Base-by-base conservation (phyloP, 1,140 invertebrate genomes). In the Platyura marginata region DNA sequence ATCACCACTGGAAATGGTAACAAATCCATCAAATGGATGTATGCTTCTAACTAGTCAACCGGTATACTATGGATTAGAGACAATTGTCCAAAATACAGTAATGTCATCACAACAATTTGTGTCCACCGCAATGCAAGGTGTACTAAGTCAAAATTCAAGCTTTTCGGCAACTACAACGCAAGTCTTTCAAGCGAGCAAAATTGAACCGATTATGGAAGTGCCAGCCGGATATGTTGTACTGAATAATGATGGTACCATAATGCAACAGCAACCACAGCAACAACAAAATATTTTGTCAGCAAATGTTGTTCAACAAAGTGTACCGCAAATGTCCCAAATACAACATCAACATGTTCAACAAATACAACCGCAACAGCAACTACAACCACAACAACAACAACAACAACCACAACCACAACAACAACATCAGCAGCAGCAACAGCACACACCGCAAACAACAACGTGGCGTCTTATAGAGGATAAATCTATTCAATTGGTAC, bases 51-150 rank as follows among this genome's bases (percentile, higher is more conserved):
- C 68, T 20, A 76, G 71, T 19, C 79, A 81, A 46, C 81, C 80
- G 2, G 75, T 84, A 54, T 83, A 81, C 52, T 82, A 83, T 46
- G 79, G 79, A 1, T 65, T 85, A 46, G 81, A 85, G 61, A 85
- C 81, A 0, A 82, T 85, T 43, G 81, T 85, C 10, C 81, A 82
- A 56, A 85, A 84, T 51, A 84, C 81, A 11, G 79, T 84, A 0
- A 84, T 84, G 80, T 81, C 78, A 18, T 82, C 79, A 20, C 81
- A 82, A 54, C 81, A 84, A 49, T 82, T 83, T 55, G 72, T 84
- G 21, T 74, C 80, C 9, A 79, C 77, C 3, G 72, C 77, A 3
- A 74, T 82, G 59, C 79, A 78, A 40, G 79, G 81, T 36, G 77
- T 83, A 10, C 60, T 83, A 8, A 77, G 78, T 21, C 73, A 77